Conservation (phyloP, 1,140 invertebrate species). For the Gonioctena quinquepunctata region DNA sequence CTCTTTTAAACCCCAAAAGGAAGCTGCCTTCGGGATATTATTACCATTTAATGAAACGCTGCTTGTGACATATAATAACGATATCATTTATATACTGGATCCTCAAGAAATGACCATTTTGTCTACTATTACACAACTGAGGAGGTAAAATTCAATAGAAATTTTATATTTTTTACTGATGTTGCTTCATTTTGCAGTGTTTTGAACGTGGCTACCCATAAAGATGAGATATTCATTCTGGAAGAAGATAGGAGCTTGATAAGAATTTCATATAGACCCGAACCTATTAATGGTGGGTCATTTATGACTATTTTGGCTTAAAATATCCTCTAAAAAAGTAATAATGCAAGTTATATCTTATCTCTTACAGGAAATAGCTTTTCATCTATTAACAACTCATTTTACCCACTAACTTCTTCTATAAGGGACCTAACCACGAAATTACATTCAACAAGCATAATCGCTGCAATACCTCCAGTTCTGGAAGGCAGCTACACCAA, state of each 20-base stretch:
- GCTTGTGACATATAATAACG: slow-evolving; percentile 74
- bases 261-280: slow-evolving; percentile 64
- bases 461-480: slow-evolving; percentile 40
- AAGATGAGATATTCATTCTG: slow-evolving; percentile 81
- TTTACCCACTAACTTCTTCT: slow-evolving; percentile 31
- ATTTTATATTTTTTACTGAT: neutral
- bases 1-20: slow-evolving; percentile 56
- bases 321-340: too few species aligned
- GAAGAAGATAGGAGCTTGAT: slow-evolving; percentile 70
- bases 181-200: slow-evolving; percentile 52
- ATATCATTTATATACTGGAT: slow-evolving; percentile 75
- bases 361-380: neutral
- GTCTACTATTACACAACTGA: slow-evolving; percentile 57
- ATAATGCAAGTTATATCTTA: neutral
- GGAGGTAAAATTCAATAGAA: slow-evolving; percentile 41
- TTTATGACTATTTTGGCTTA: too few species aligned
- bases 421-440: slow-evolving; percentile 46
- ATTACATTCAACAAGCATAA: slow-evolving; percentile 40
- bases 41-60: slow-evolving; percentile 70
- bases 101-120: slow-evolving; percentile 63
- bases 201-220: slow-evolving; percentile 66
- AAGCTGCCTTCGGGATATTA: slow-evolving; percentile 70
- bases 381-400: neutral
- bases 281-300: slow-evolving; percentile 53
- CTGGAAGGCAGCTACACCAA: slow-evolving; percentile 25